Base-by-base conservation (phyloP, 2,888 invertebrate species). In the Pomacea canaliculata region DNA sequence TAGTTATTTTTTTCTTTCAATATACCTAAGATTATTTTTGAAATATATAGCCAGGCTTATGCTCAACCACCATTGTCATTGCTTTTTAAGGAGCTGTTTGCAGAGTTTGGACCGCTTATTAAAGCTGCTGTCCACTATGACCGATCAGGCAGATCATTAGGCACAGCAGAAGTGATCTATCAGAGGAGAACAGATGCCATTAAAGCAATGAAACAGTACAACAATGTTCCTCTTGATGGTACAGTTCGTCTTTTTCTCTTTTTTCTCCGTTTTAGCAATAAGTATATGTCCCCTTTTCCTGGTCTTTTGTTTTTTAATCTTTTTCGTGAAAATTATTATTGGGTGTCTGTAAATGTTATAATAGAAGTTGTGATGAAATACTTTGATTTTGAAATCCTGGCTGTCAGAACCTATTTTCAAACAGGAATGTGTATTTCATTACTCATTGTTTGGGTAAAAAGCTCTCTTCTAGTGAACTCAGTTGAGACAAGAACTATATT, bases 61-160 rank as follows among this genome's bases (percentile, higher is more conserved):
- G 37, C 37, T 37, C 5, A 37, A 37, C 37, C 37, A 37, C 1
- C 5, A 37, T 59, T 12, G 73, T 51, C 10, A 68, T 70, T 75
- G 67, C 73, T 76, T 18, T 84, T 91, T 18, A 89, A 94, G 93
- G 98, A 98, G 92, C 93, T 99, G 79, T 99, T 99, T 92, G 95
- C 96, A 80, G 99, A 99, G 92, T 98, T 99, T 93, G 98, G 99
- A 81, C 95, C 95, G 79, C 92, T 99, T 83, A 96, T 96, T 91
- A 96, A 95, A 92, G 98, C 98, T 67, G 95, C 97, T 77, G 97
- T 99, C 81, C 98, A 99, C 91, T 99, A 98, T 92, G 99, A 99
- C 91, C 94, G 97, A 91, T 97, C 98, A 76, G 99, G 98, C 77
- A 93, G 98, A 91, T 98, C 98, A 76, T 92, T 98, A 88, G 99